Evolutionary conservation across 2,888 invertebrate species (phyloP), one percentile per base, ranked within the genome.

Genomic region (Lomographa bimaculata): DNA sequence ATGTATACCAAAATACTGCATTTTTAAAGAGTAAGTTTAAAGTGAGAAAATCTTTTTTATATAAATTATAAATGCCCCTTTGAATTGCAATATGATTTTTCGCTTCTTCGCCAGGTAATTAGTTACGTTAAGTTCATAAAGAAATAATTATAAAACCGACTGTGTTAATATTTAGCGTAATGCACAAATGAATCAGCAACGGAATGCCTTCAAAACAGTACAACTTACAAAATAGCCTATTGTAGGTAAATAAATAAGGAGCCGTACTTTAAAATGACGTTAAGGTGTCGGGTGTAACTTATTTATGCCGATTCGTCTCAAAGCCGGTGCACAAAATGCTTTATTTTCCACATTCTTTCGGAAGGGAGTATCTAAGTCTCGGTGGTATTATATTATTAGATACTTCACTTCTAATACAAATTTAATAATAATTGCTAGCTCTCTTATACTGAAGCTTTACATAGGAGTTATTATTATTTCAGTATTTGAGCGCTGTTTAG

Each of bases 1-100:
- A 87, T 87, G 75, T 85, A 89, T 85, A 89, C 87, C 87, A 89
- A 89, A 89, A 85, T 84, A 79, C 79, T 86, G 89, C 87, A 89
- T 89, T 87, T 86, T 79, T 86, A 77, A 79, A 79, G 83, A 66
- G 60, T 86, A 89, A 87, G 82, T 7, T 28, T 17, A 73, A 81
- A 86, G 85, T 85, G 85, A 85, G 83, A 85, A 70, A 67, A 61
- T 65, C 69, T 73, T 67, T 71, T 67, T 64, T 58, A 58, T 65
- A 65, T 56, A 64, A 59, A 60, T 20, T 37, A 10, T 39, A 20
- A 26, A 30, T 32, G 29, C 32, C 56, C 60, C 61, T 68, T 64
- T 60, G 48, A 64, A 65, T 66, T 57, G 61, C 59, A 66, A 68
- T 57, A 64, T 66, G 61, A 61, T 66, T 64, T 75, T 78, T 79